These are phyloP conservation scores for Malurus cyaneus DNA, from an alignment of 2,113 vertebrate species.

Conservation along the genomic window DNA sequence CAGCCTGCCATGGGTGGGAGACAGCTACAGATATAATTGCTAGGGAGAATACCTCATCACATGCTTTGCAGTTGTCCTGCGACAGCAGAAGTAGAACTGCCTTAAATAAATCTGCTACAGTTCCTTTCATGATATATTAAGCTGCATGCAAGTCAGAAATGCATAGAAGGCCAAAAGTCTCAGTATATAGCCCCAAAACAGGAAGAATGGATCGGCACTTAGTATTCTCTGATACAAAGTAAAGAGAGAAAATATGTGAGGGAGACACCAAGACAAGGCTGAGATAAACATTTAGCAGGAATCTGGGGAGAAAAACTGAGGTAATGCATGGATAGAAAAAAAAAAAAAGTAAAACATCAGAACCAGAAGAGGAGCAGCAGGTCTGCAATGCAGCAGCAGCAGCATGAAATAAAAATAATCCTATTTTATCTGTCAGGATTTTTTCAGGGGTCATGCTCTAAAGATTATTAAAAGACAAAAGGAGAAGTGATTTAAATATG, in stretches of 20 bases:
- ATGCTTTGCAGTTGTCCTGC: not conserved
- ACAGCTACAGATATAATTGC: not conserved
- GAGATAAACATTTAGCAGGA: not conserved
- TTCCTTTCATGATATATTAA: not conserved
- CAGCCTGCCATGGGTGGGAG: not conserved
- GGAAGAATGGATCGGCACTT: not conserved
- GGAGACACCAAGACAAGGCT: not conserved
- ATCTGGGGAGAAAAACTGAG: not conserved
- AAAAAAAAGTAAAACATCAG: not conserved
- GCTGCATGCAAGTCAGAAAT: not conserved
- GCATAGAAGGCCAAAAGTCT: not conserved
- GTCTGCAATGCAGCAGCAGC: not conserved
- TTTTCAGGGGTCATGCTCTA: not conserved
- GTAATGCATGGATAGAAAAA: not conserved
- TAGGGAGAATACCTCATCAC: not conserved
- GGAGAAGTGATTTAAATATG: not conserved
- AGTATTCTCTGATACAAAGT: not conserved
- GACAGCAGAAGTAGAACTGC: not conserved
- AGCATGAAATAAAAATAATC: not conserved
- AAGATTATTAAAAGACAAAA: not conserved
- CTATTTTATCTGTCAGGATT: not conserved
- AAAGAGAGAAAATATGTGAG: not conserved
- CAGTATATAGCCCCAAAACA: not conserved
- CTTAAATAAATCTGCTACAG: not conserved
- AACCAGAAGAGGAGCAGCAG: not conserved